Conservation (phyloP, 2,113 vertebrate genomes). For the Blennius ocellaris region DNA sequence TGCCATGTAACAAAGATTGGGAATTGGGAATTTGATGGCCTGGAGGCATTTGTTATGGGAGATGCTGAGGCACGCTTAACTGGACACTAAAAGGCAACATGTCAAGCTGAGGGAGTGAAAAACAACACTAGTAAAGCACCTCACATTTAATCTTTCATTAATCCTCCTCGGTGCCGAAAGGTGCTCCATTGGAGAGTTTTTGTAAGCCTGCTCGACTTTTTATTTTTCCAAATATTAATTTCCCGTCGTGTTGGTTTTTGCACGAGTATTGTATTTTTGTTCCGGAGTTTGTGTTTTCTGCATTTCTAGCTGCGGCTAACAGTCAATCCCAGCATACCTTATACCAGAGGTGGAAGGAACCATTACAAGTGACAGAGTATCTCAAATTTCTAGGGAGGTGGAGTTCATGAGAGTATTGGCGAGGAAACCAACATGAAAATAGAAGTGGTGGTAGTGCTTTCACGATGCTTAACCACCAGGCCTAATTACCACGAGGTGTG, state of each 20-base stretch:
- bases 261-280: not conserved
- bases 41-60: constrained; percentile 40
- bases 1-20: constrained; percentile 43
- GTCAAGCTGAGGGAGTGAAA: constrained; percentile 11
- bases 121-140: constrained; percentile 26
- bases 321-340: not conserved
- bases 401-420: no score
- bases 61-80: constrained; percentile 22
- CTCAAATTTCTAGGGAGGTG: not conserved
- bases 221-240: not conserved
- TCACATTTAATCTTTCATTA: constrained; percentile 12
- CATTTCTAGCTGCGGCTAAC: not conserved
- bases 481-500: no score
- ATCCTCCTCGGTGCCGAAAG: constrained; percentile 8
- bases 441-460: not conserved
- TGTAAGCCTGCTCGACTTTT: not conserved
- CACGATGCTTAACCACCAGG: no score
- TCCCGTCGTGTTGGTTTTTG: not conserved
- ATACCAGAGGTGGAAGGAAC: not conserved
- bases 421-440: not conserved
- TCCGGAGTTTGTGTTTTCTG: not conserved
- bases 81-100: constrained; percentile 24
- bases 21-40: constrained; percentile 48
- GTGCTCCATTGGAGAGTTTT: not conserved
- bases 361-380: no score